Percentiles rank a stretch among this genome's conserved stretches.
These are phyloP conservation scores for Lobophora halterata DNA, from an alignment of 2,888 invertebrate species.

Conservation along the genomic window DNA sequence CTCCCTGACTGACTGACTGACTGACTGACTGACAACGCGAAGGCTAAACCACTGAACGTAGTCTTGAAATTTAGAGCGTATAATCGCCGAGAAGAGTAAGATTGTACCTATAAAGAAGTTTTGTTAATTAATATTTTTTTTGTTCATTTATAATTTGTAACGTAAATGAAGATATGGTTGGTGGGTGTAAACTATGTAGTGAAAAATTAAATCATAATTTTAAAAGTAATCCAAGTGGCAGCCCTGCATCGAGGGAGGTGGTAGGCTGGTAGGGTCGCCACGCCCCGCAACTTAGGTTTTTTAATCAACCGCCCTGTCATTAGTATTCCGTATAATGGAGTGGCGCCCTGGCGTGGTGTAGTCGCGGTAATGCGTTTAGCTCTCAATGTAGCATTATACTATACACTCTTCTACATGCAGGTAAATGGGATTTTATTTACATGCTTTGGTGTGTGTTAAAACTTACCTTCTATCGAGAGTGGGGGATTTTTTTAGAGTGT, in stretches of 20 bases:
- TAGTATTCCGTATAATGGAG: constrained; percentile 74
- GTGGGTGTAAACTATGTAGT: no score
- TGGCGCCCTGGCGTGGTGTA: constrained; percentile 29
- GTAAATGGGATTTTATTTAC: constrained; percentile 15
- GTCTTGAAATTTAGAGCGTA: no score
- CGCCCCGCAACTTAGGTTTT: constrained; percentile 70
- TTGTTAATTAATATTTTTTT: no score
- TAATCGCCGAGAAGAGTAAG: no score
- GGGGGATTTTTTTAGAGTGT: no score
- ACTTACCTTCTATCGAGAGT: background rate
- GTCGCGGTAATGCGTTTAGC: constrained; percentile 29
- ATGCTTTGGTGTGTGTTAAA: constrained; percentile 2
- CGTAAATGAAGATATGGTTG: no score
- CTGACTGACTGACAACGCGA: no score
- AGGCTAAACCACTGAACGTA: no score
- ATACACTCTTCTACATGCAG: background rate
- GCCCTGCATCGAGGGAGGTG: constrained; percentile 30
- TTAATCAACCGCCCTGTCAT: constrained; percentile 77
- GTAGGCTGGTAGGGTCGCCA: constrained; percentile 45
- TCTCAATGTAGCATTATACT: constrained; percentile 19
- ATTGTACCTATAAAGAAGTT: no score
- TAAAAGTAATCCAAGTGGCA: constrained; percentile 7
- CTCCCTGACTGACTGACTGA: no score
- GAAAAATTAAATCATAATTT: no score
- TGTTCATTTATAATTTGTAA: no score